Evolutionary conservation across 2,113 vertebrate genomes (phyloP).

Genomic region (Pygoscelis antarcticus): DNA sequence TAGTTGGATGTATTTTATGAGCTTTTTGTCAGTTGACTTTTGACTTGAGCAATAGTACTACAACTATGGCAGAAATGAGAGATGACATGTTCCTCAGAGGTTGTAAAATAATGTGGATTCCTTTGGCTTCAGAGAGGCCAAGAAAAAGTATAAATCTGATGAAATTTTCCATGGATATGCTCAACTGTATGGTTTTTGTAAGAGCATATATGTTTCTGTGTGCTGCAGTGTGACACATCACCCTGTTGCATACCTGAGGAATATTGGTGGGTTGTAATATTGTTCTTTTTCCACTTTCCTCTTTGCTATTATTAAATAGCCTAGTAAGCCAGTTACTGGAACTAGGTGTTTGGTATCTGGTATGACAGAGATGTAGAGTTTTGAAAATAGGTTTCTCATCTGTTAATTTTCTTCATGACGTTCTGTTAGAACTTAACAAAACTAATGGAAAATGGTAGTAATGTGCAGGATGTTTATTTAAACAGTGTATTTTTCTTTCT

Average conservation of each 20-base stretch:
- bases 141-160: not conserved
- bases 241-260: not conserved
- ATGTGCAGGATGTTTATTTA: not conserved
- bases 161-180: not conserved
- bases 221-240: not conserved
- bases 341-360: not conserved
- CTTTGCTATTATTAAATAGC: not conserved
- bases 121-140: not conserved
- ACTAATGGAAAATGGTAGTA: not conserved
- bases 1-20: not conserved
- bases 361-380: not conserved
- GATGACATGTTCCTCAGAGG: not conserved
- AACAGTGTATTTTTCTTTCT: not conserved
- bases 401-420: not conserved
- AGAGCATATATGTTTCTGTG: rapidly evolving
- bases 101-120: not conserved
- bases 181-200: not conserved
- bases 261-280: not conserved
- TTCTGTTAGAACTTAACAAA: not conserved
- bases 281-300: not conserved
- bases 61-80: not conserved
- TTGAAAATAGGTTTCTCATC: not conserved
- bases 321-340: not conserved
- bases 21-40: not conserved
- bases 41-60: not conserved